Evolutionary conservation across 2,888 invertebrate genomes (phyloP).

Genomic region (Drosophila kanekoi): DNA sequence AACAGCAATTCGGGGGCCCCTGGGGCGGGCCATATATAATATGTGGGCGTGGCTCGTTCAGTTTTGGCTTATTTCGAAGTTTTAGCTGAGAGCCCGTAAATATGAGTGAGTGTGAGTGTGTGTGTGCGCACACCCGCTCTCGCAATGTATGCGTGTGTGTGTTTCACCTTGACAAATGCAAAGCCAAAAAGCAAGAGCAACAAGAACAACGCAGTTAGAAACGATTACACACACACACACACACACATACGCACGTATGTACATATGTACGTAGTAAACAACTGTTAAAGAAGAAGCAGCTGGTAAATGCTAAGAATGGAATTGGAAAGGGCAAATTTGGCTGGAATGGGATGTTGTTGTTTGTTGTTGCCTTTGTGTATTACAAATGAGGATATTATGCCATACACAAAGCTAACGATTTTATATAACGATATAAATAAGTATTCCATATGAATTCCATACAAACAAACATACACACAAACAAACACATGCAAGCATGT

Average conservation of each 20-base stretch:
- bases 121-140: slow-evolving; percentile 37
- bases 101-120: slow-evolving; percentile 13
- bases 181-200: slow-evolving; percentile 54
- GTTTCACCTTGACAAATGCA: slow-evolving; percentile 73
- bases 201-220: slow-evolving; percentile 41
- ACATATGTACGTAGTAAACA: slow-evolving; percentile 20
- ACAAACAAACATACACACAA: neutral
- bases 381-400: slow-evolving; percentile 31
- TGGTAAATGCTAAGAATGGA: slow-evolving; percentile 10
- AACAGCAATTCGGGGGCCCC: slow-evolving; percentile 61
- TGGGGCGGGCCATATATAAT: slow-evolving; percentile 52
- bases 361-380: slow-evolving; percentile 18
- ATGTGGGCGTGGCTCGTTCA: slow-evolving; percentile 58
- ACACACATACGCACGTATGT: slow-evolving; percentile 12
- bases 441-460: slow-evolving; percentile 8
- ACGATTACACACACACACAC: slow-evolving; percentile 46
- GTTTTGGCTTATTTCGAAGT: slow-evolving; percentile 61
- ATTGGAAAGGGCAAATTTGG: neutral
- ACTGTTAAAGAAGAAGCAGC: slow-evolving; percentile 21
- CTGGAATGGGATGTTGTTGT: slow-evolving; percentile 8
- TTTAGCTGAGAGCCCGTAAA: slow-evolving; percentile 31
- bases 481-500: too few relatives aligned
- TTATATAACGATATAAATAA: slow-evolving; percentile 55
- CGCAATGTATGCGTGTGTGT: slow-evolving; percentile 24
- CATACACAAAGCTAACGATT: slow-evolving; percentile 55